A percentile compares a stretch with the other conserved stretches of the same genome.
These are phyloP conservation scores for Pandion haliaetus DNA, from an alignment of 2,113 vertebrate species.

Conservation along the genomic window DNA sequence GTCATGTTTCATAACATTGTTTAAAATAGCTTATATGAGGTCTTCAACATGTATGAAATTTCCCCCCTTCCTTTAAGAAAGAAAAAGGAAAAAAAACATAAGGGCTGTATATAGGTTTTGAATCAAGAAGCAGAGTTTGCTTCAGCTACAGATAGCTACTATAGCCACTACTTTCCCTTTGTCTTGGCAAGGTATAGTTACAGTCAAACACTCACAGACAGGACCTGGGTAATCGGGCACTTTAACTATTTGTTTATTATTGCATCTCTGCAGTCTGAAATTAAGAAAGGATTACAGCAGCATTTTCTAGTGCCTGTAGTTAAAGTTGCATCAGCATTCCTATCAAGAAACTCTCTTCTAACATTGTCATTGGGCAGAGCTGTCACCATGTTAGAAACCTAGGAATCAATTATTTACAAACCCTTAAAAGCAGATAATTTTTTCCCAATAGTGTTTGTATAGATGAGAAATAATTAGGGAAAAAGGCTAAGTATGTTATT, in stretches of 20 bases:
- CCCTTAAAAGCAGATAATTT: background rate
- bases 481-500: background rate
- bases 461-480: background rate
- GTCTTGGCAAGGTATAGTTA: background rate
- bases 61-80: background rate
- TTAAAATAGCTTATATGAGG: background rate
- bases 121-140: background rate
- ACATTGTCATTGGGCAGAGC: background rate
- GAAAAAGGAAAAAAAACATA: too few species aligned
- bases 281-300: background rate
- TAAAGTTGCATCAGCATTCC: slow-evolving; percentile 23
- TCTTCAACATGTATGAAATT: background rate
- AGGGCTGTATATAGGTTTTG: background rate
- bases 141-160: background rate
- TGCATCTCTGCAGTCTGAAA: background rate
- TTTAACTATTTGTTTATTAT: background rate
- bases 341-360: slow-evolving; percentile 22
- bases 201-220: background rate
- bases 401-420: slow-evolving; percentile 14
- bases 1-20: background rate
- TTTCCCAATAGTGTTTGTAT: background rate
- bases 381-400: slow-evolving; percentile 24
- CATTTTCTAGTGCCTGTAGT: background rate
- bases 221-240: background rate
- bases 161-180: background rate